Evolutionary conservation across 2,113 vertebrate species (phyloP), one percentile per base, ranked within the genome.

Genomic region (Anoura caudifer): DNA sequence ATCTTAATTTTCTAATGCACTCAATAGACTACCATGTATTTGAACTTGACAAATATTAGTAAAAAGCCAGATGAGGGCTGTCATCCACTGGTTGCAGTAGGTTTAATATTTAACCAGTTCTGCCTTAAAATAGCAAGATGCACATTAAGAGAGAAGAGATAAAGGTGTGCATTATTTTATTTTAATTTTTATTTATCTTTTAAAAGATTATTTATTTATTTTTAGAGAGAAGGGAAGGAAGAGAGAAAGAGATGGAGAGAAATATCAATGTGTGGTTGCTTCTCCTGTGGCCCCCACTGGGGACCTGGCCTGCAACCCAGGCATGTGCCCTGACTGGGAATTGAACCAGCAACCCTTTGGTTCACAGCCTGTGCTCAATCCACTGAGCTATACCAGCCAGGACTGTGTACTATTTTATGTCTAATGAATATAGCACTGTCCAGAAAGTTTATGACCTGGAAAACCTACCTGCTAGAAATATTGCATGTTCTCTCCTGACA

Each of bases 21-120:
- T 97, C 84, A 91, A 45, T 81, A 96, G 91, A 96, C 96, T 82
- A 96, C 92, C 87, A 96, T 97, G 96, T 97, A 96, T 98, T 96
- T 97, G 97, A 98, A 91, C 85, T 95, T 97, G 97, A 98, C 96
- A 98, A 96, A 98, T 94, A 97, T 95, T 97, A 93, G 91, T 87
- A 97, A 97, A 98, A 96, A 83, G 13, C 45, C 97, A 96, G 97
- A 98, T 90, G 26, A 75, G 82, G 69, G 96, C 97, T 98, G 96
- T 93, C 54, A 94, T 97, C 43, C 61, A 86, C 56, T 84, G 94
- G 90, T 97, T 97, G 84, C 81, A 91, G 81, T 96, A 89, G 94
- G 96, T 81, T 96, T 36, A 97, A 94, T 97, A 95, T 88, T 92
- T 96, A 91, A 91, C 69, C 95, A 94, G 75, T 96, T 97, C 95